Base-by-base conservation (phyloP, 53 echinoderm and acorn worm genomes). In the Apostichopus leukothele region DNA sequence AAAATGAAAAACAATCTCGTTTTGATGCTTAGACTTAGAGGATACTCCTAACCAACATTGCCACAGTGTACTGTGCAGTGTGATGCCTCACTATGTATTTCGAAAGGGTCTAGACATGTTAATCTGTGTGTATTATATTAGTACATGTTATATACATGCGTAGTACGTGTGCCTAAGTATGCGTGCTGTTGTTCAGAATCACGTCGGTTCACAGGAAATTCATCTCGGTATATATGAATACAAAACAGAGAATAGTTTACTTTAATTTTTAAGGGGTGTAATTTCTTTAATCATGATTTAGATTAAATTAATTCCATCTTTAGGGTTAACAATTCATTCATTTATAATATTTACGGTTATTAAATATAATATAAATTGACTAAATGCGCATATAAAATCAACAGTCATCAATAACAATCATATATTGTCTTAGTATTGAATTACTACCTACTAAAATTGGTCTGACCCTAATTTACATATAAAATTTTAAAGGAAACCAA, bases 401-500 rank as follows among this genome's bases (percentile, higher is more conserved):
- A 39, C 39, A 39, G 39, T 39, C 39, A 39, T 39, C 39, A 39
- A 39, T 39, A 3, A 39, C 39, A 39, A 39, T 39, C 39, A 39
- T 39, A 39, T 39, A 39, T 39, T 3, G 39, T 39, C 39, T 39
- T 39, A 39, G 3, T 39, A 3, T 39, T 39, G 3, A 39, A 39
- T 39, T 21, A 1, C 54, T 22, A 21, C 80, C 80, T 80, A 80
- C 5, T 18, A 55, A 5, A 18, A 21, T n/a, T 80, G 50, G 54
- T 8, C 21, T 14, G 22, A 21, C 21, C 59, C 16, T 20, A 53
- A 80, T 80, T 80, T 53, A 80, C 80, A 80, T 80, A 80, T 80
- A 57, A 80, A 80, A 80, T 80, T 80, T 53, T 55, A 80, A 55
- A 80, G 27, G 80, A n/a, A 80, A 71, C 80, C 53, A 53, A 53